Conservation (phyloP, 37 sponge, comb jelly and placozoan species). For the Mnemiopsis leidyi region DNA sequence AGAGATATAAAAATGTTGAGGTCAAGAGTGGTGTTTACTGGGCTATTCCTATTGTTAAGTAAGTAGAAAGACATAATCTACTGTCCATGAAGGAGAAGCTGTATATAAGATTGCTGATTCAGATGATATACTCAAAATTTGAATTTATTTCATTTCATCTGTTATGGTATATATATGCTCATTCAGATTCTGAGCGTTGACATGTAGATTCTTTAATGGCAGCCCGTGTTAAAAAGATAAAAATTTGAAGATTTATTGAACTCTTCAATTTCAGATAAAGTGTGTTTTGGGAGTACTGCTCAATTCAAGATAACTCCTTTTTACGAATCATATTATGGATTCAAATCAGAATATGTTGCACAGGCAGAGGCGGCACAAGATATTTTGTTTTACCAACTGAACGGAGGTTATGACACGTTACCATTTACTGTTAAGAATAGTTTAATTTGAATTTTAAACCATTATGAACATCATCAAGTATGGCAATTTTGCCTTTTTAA, state of each 20-base stretch:
- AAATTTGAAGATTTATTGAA: too few species aligned
- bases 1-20: constrained; percentile 15
- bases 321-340: constrained; percentile 53
- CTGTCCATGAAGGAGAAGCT: too few species aligned
- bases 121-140: too few species aligned
- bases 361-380: neutral
- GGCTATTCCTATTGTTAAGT: constrained; percentile 2
- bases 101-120: too few species aligned
- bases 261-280: constrained; percentile 17
- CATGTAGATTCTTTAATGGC: neutral
- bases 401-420: constrained; percentile 17
- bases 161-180: too few species aligned
- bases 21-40: constrained; percentile 34
- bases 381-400: neutral
- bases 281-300: constrained; percentile 55
- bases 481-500: too few species aligned
- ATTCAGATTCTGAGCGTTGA: neutral
- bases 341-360: neutral
- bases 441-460: neutral
- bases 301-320: constrained; percentile 60
- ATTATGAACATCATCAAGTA: too few species aligned
- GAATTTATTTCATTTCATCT: too few species aligned
- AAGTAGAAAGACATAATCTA: too few species aligned
- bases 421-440: neutral
- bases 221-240: neutral